phyloP scores from a whole-genome alignment of 2,113 vertebrate genomes.

The Protomyctophum bolini region DNA sequence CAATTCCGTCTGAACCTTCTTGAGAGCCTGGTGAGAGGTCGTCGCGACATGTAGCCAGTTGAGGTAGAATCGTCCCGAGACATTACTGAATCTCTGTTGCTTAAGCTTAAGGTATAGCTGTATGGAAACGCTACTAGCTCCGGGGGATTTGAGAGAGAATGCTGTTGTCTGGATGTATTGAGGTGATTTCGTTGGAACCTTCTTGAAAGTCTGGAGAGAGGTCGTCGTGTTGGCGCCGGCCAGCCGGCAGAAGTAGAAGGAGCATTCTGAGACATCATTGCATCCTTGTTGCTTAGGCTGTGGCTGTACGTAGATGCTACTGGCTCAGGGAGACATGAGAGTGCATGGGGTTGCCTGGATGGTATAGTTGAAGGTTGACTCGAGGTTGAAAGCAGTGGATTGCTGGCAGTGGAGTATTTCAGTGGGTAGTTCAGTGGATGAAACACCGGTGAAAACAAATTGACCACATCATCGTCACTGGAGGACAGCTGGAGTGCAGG shows the following conservation, averaged over 20 bases:
- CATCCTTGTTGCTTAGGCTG: not conserved
- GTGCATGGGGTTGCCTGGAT: not conserved
- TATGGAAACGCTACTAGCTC: no score
- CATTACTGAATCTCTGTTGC: no score
- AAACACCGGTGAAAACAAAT: constrained; percentile 1
- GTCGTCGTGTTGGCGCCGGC: no score
- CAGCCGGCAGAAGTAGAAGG: not conserved
- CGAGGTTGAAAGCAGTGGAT: not conserved
- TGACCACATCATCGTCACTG: not conserved
- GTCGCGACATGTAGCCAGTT: not conserved
- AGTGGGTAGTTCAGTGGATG: constrained; percentile 30
- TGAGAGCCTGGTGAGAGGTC: constrained; percentile 15
- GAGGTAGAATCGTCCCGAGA: not conserved
- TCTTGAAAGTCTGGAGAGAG: constrained; percentile 18
- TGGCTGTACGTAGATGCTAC: not conserved
- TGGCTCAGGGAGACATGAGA: not conserved
- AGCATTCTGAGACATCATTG: not conserved
- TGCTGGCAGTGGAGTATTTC: constrained; percentile 6
- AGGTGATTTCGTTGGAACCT: not conserved
- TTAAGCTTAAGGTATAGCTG: no score
- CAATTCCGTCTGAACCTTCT: not conserved
- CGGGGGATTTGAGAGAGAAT: no score
- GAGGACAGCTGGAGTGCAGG: not conserved
- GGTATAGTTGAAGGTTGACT: not conserved
- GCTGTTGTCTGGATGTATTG: no score